Evolutionary conservation across 2,888 invertebrate genomes (phyloP).

Genomic region (Seladonia tumulorum): DNA sequence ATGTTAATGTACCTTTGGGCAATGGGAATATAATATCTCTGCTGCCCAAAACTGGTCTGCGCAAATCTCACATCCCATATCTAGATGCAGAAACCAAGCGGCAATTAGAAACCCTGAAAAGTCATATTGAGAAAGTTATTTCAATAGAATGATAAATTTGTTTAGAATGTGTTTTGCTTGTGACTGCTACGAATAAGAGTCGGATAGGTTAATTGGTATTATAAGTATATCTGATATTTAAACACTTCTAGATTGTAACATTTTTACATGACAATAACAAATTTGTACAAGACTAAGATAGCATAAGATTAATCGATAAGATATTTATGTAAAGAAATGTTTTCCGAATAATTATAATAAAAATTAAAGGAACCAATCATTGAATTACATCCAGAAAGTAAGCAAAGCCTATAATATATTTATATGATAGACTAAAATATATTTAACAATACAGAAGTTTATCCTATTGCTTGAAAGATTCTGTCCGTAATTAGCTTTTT

Average conservation of each 20-base stretch:
- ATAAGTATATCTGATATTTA: slow-evolving; percentile 23
- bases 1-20: slow-evolving; percentile 88
- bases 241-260: background rate
- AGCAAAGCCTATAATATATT: background rate
- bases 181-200: background rate
- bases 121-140: slow-evolving; percentile 77
- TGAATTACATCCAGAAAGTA: background rate
- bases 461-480: background rate
- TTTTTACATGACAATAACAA: slow-evolving; percentile 14
- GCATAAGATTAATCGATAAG: slow-evolving; percentile 1
- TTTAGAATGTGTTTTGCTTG: background rate
- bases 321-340: slow-evolving; percentile 7
- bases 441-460: background rate
- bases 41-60: slow-evolving; percentile 85
- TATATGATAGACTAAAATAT: background rate
- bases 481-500: background rate
- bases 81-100: slow-evolving; percentile 80
- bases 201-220: background rate
- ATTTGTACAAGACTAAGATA: slow-evolving; percentile 23
- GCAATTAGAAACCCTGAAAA: slow-evolving; percentile 77
- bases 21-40: slow-evolving; percentile 88
- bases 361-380: background rate
- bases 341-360: slow-evolving; percentile 37
- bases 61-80: slow-evolving; percentile 83
- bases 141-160: slow-evolving; percentile 42